Evolutionary conservation across 2,113 vertebrate genomes (phyloP).

Genomic region (Equus przewalskii): DNA sequence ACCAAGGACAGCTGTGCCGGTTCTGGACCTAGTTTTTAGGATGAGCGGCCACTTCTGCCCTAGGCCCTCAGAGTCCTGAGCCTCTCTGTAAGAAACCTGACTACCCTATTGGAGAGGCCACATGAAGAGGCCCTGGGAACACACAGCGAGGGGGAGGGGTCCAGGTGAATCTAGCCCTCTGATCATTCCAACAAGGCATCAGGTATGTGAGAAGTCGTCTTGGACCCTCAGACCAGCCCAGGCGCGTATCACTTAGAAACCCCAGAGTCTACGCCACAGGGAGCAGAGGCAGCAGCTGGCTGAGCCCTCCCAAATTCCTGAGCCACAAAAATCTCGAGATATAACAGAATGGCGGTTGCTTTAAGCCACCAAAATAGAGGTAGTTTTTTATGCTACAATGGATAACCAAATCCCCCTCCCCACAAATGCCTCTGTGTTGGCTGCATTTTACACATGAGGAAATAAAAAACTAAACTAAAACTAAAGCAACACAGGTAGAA

Average conservation of each 20-base stretch:
- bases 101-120: neutral
- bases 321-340: neutral
- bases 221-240: neutral
- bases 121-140: neutral
- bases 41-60: neutral
- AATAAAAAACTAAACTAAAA: neutral
- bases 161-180: neutral
- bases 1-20: neutral
- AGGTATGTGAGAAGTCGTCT: neutral
- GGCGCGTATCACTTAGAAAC: neutral
- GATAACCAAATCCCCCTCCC: neutral
- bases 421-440: neutral
- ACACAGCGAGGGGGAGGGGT: neutral
- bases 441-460: neutral
- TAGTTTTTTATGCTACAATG: neutral
- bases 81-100: neutral
- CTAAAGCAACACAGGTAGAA: neutral
- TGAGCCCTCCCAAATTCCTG: neutral
- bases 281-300: neutral
- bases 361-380: neutral
- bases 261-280: rapidly evolving
- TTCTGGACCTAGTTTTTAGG: neutral
- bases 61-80: neutral
- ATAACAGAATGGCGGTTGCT: neutral
- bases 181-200: neutral